Conservation (phyloP, 2,113 vertebrate species). For the Poecilia latipinna region DNA sequence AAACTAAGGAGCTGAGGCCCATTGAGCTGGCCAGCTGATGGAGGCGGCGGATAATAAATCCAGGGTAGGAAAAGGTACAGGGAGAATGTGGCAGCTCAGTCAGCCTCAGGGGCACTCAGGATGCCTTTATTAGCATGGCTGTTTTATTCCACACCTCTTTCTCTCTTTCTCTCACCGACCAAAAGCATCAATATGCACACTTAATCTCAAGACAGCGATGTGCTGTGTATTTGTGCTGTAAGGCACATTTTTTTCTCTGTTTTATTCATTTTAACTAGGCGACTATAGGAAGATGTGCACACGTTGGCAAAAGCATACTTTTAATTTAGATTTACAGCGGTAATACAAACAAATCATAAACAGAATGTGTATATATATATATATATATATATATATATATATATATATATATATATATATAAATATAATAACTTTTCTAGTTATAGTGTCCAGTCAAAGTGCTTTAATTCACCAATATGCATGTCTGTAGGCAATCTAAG, state of each 20-base stretch:
- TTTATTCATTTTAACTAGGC: not conserved
- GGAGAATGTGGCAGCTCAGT: constrained; percentile 40
- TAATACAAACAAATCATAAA: too few relatives aligned
- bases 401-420: too few relatives aligned
- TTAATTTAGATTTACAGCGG: too few relatives aligned
- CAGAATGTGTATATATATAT: too few relatives aligned
- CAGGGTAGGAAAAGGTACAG: constrained; percentile 21
- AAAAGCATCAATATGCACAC: constrained; percentile 15
- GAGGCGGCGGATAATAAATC: constrained; percentile 68
- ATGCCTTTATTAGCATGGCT: constrained; percentile 65
- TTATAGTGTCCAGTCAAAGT: not conserved
- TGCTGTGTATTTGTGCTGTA: not conserved
- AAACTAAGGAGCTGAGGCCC: constrained; percentile 67
- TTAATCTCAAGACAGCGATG: not conserved
- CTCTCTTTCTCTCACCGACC: constrained; percentile 34
- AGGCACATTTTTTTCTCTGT: not conserved
- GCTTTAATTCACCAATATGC: not conserved
- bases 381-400: too few relatives aligned
- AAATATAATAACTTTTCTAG: too few relatives aligned
- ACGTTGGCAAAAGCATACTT: not conserved
- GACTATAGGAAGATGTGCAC: not conserved
- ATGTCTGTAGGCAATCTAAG: not conserved
- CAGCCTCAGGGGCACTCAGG: constrained; percentile 65
- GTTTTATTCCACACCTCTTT: constrained; percentile 47
- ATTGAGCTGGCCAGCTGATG: constrained; percentile 55